Conservation (phyloP, 2,888 invertebrate species). For the Mimas tiliae region DNA sequence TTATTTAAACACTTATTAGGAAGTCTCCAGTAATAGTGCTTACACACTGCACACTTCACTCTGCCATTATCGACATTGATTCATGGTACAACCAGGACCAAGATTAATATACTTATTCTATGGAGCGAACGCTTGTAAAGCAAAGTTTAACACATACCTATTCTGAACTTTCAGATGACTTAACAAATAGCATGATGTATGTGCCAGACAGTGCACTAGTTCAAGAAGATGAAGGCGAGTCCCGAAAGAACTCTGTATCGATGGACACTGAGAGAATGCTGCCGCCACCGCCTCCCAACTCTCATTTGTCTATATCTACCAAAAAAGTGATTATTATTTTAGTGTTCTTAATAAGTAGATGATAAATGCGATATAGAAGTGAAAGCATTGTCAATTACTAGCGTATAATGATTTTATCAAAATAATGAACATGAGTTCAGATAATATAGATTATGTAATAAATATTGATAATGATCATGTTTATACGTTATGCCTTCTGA, state of each 20-base stretch:
- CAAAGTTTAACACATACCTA: too few species aligned
- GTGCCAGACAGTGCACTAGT: constrained; percentile 94
- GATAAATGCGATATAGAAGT: background rate
- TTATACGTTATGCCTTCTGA: too few species aligned
- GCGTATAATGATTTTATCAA: too few species aligned
- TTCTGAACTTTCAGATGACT: constrained; percentile 68
- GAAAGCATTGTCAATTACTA: background rate
- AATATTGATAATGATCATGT: too few species aligned
- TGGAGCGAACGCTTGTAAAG: too few species aligned
- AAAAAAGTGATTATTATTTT: constrained; percentile 87
- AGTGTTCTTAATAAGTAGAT: background rate
- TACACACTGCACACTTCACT: too few species aligned
- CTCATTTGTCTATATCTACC: constrained; percentile 93
- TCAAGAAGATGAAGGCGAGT: constrained; percentile 91
- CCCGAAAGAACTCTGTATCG: constrained; percentile 78
- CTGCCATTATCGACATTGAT: background rate
- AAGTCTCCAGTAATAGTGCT: too few species aligned
- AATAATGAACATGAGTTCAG: too few species aligned
- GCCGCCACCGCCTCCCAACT: constrained; percentile 71
- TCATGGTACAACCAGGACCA: too few species aligned
- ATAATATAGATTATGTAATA: too few species aligned
- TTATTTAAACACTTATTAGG: too few species aligned
- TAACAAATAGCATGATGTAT: constrained; percentile 94
- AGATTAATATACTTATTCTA: too few species aligned
- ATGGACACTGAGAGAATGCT: constrained; percentile 73